These are phyloP conservation scores for Clavelina lepadiformis DNA, from an alignment of 23 tunicate species.

Conservation along the genomic window DNA sequence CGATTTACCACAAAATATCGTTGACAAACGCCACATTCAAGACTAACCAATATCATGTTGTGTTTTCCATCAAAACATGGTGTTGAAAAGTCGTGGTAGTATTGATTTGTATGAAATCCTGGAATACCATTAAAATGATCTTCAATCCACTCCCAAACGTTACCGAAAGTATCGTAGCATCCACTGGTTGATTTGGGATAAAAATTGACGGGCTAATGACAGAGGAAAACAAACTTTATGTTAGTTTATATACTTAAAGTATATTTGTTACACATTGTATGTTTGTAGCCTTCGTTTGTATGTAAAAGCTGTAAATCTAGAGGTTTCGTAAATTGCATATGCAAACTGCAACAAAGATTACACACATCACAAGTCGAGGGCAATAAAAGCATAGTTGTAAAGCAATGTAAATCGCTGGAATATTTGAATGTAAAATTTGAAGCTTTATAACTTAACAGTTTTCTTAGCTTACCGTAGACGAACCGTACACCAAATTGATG, in stretches of 20 bases:
- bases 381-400: no score
- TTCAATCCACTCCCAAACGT: slow-evolving; percentile 91
- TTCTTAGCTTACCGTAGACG: slow-evolving; percentile 79
- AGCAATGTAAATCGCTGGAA: no score
- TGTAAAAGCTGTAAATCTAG: no score
- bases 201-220: slow-evolving; percentile 69
- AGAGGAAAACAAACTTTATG: not conserved
- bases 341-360: no score
- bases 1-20: not conserved
- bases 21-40: not conserved
- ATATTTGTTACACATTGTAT: no score
- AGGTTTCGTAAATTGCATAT: no score
- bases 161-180: slow-evolving; percentile 67
- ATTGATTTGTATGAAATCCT: slow-evolving; percentile 45
- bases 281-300: no score
- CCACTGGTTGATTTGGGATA: slow-evolving; percentile 58
- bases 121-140: slow-evolving; percentile 90
- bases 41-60: slow-evolving; percentile 51
- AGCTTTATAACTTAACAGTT: no score
- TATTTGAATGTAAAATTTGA: no score
- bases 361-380: no score
- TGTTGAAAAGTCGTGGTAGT: slow-evolving; percentile 73
- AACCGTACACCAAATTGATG: slow-evolving; percentile 56
- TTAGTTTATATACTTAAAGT: no score
- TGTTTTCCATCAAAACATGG: slow-evolving; percentile 90